phyloP scores from a whole-genome alignment of 2,888 invertebrate species.

The Heteropelma amictum region DNA sequence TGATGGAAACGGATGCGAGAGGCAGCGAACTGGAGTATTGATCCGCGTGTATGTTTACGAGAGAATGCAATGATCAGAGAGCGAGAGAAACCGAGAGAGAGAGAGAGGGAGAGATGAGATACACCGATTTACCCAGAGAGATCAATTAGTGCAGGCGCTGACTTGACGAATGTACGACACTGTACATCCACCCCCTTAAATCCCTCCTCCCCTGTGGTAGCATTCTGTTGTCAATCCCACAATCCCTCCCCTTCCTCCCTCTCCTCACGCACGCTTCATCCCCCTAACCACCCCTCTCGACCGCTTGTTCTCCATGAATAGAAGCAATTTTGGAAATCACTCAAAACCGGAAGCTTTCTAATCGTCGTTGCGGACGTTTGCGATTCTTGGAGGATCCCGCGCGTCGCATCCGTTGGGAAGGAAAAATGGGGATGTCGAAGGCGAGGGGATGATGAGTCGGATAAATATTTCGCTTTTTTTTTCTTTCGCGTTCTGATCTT shows the following conservation, averaged over 20 bases:
- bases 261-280: slow-evolving; percentile 5
- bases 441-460: background rate
- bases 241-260: background rate
- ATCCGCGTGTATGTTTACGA: slow-evolving; percentile 37
- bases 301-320: slow-evolving; percentile 37
- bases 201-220: too few relatives aligned
- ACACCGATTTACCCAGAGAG: slow-evolving; percentile 47
- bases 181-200: too few relatives aligned
- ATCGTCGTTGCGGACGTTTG: slow-evolving; percentile 37
- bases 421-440: background rate
- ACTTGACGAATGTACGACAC: slow-evolving; percentile 60
- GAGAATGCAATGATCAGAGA: slow-evolving; percentile 33
- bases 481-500: background rate
- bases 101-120: background rate
- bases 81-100: slow-evolving; percentile 8
- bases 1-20: background rate
- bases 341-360: slow-evolving; percentile 40
- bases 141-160: slow-evolving; percentile 59
- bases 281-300: slow-evolving; percentile 6
- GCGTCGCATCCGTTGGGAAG: background rate
- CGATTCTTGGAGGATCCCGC: too few relatives aligned
- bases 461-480: background rate
- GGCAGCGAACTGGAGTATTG: slow-evolving; percentile 30
- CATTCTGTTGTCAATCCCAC: slow-evolving; percentile 8
- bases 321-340: slow-evolving; percentile 50